Percentiles rank a stretch among this genome's conserved stretches.
Conservation (phyloP, 2,888 invertebrate species). For the Cerastis rubricosa region DNA sequence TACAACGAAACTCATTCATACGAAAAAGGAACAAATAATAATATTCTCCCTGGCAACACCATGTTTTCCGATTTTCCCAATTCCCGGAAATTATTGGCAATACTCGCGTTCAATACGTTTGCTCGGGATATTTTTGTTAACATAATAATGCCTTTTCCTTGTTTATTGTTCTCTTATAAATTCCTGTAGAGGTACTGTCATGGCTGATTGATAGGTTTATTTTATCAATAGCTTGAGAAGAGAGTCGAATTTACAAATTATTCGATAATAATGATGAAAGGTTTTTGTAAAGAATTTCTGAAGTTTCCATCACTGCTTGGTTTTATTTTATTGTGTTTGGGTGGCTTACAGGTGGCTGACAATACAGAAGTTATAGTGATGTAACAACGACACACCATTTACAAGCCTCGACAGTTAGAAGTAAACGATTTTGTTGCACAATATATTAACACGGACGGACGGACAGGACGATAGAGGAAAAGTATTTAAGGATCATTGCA, state of each 20-base stretch:
- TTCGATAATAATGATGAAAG: background rate
- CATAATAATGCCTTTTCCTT: constrained; percentile 43
- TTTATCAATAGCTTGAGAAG: constrained; percentile 5
- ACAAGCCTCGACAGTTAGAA: too few species aligned
- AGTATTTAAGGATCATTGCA: too few species aligned
- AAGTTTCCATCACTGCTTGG: background rate
- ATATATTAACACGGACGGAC: too few species aligned
- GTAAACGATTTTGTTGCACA: too few species aligned
- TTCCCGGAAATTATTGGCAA: constrained; percentile 38
- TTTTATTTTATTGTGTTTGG: too few species aligned
- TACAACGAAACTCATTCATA: background rate
- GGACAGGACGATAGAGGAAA: too few species aligned
- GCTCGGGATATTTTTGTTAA: constrained; percentile 16
- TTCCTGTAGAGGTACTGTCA: constrained; percentile 19
- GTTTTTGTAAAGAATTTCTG: background rate
- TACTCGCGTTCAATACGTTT: constrained; percentile 5
- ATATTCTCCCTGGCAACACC: constrained; percentile 6
- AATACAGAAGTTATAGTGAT: too few species aligned
- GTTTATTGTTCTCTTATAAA: constrained; percentile 37
- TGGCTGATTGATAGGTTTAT: constrained; percentile 39
- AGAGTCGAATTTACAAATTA: background rate
- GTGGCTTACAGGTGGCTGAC: too few species aligned
- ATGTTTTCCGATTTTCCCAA: background rate
- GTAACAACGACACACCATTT: too few species aligned
- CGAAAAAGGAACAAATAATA: background rate